These are phyloP conservation scores for Agriopis marginaria DNA, from an alignment of 2,888 invertebrate genomes.

Conservation along the genomic window DNA sequence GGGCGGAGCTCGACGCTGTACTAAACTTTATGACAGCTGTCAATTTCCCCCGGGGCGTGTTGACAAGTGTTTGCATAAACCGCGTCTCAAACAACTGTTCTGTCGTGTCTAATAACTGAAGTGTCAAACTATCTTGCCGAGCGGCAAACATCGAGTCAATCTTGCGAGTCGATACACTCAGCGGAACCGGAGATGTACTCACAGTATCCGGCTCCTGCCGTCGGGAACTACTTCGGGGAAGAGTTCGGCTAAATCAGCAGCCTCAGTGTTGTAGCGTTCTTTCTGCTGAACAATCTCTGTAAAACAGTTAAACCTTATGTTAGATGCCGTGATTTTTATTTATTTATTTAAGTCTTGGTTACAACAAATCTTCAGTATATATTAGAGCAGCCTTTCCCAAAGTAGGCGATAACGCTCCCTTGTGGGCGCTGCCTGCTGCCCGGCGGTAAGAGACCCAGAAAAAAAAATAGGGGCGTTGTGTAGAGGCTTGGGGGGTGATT, in stretches of 20 bases:
- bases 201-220: not conserved
- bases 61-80: conserved; percentile 46
- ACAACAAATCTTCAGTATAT: too few species aligned
- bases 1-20: conserved; percentile 18
- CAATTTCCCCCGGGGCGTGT: conserved; percentile 52
- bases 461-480: too few species aligned
- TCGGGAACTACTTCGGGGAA: not conserved
- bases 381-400: too few species aligned
- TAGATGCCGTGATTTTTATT: too few species aligned
- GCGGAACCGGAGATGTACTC: conserved; percentile 21
- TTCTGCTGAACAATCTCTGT: too few species aligned
- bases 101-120: conserved; percentile 43
- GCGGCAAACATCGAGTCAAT: conserved; percentile 26
- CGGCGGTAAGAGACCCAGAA: too few species aligned
- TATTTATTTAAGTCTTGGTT: too few species aligned
- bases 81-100: conserved; percentile 43
- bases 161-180: conserved; percentile 13
- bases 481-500: too few species aligned
- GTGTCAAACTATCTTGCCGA: conserved; percentile 40
- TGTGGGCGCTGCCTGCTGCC: too few species aligned
- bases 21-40: conserved; percentile 50
- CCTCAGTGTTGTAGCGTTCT: not conserved
- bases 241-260: not conserved
- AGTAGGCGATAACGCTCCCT: too few species aligned
- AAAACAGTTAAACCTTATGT: too few species aligned